Evolutionary conservation across 2,797 vertebrate genomes (phyloP).

Genomic region (Lates japonicus): DNA sequence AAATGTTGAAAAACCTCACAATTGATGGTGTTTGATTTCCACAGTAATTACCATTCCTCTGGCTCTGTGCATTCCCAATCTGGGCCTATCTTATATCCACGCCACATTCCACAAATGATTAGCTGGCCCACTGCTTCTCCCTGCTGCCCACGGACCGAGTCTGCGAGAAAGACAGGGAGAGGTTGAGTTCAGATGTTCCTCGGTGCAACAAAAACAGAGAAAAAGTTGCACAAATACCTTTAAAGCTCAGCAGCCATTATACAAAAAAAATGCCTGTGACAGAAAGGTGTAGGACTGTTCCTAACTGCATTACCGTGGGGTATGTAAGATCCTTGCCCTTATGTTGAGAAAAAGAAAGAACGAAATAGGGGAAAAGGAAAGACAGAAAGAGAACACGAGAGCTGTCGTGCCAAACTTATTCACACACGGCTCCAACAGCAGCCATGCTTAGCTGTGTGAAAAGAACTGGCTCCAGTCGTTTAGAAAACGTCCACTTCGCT

Average conservation of each 20-base stretch:
- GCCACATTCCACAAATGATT: slow-evolving; percentile 86
- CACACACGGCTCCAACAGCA: slow-evolving; percentile 31
- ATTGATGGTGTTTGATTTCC: slow-evolving; percentile 90
- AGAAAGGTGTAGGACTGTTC: not conserved
- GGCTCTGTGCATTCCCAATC: slow-evolving; percentile 84
- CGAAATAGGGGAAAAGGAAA: slow-evolving; percentile 14
- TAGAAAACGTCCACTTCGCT: slow-evolving; percentile 53
- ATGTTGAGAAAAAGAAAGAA: slow-evolving; percentile 2
- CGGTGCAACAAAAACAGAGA: slow-evolving; percentile 21
- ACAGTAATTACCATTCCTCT: slow-evolving; percentile 89
- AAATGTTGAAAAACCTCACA: slow-evolving; percentile 88
- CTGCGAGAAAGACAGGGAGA: slow-evolving; percentile 51
- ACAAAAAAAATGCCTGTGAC: not conserved
- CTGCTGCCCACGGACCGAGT: slow-evolving; percentile 72
- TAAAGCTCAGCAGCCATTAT: not conserved
- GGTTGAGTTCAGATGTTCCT: slow-evolving; percentile 23
- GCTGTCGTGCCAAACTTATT: slow-evolving; percentile 39
- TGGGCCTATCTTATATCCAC: slow-evolving; percentile 88
- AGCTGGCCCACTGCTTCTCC: slow-evolving; percentile 81
- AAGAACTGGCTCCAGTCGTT: slow-evolving; percentile 46
- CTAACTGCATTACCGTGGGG: not conserved
- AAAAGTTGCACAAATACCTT: slow-evolving; percentile 5
- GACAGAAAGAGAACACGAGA: slow-evolving; percentile 31
- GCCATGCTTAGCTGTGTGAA: slow-evolving; percentile 50
- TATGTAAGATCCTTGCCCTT: not conserved